phyloP scores from a whole-genome alignment of 2,113 vertebrate genomes.

The Lasiurus borealis region DNA sequence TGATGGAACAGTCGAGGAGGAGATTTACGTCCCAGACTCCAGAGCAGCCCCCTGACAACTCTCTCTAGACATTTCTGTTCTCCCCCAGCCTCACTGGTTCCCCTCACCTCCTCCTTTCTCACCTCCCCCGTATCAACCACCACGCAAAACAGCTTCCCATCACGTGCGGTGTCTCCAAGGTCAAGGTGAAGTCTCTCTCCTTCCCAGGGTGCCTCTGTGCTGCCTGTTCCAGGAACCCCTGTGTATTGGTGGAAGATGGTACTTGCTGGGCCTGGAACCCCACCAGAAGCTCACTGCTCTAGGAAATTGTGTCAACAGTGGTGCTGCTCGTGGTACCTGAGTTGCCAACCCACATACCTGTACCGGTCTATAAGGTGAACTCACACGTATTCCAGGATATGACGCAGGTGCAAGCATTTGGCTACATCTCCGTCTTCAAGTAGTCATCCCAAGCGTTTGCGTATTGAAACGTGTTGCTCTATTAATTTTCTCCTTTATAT shows the following conservation, averaged over 20 bases:
- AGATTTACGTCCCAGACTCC: neutral
- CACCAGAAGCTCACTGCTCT: neutral
- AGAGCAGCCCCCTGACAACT: neutral
- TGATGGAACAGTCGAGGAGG: neutral
- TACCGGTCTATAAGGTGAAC: neutral
- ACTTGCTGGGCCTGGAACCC: neutral
- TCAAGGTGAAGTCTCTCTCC: neutral
- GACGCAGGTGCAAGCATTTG: neutral
- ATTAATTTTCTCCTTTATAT: neutral
- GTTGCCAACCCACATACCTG: neutral
- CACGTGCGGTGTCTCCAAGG: accelerated
- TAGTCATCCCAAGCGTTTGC: neutral
- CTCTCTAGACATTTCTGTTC: neutral
- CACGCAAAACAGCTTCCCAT: neutral
- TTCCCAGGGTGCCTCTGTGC: neutral
- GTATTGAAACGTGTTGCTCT: neutral
- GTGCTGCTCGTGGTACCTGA: neutral
- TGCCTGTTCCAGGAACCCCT: neutral
- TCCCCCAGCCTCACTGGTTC: neutral
- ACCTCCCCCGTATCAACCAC: neutral
- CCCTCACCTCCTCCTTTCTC: neutral
- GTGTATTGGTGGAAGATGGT: neutral
- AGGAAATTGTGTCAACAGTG: neutral
- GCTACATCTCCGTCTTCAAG: neutral
- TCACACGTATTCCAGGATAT: neutral